Evolutionary conservation across 1,140 invertebrate genomes (phyloP).

Genomic region (Aphaenogaster floridana): DNA sequence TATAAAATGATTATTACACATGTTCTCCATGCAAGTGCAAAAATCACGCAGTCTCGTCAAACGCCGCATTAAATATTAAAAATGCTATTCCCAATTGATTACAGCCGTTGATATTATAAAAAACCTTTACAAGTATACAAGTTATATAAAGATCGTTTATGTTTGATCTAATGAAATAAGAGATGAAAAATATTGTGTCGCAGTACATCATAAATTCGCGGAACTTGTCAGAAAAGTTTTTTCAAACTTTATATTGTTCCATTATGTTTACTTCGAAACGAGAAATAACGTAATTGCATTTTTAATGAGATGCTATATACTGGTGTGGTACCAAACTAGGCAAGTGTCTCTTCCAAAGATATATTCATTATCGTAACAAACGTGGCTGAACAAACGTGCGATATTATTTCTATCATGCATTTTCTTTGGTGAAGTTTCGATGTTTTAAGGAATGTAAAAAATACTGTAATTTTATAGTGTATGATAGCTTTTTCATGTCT

Average conservation of each 20-base stretch:
- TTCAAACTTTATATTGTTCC: background rate
- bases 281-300: background rate
- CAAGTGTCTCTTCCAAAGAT: too few relatives aligned
- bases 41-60: background rate
- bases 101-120: too few relatives aligned
- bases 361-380: too few relatives aligned
- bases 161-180: background rate
- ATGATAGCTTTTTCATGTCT: too few relatives aligned
- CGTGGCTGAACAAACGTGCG: too few relatives aligned
- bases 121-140: background rate
- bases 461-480: too few relatives aligned
- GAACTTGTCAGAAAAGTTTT: background rate
- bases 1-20: background rate
- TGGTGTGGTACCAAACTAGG: too few relatives aligned
- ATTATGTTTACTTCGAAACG: background rate
- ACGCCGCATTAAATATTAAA: slow-evolving; percentile 32
- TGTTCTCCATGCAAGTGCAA: background rate
- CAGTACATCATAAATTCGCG: background rate
- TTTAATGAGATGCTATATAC: background rate
- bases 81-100: background rate
- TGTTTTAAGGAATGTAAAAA: too few relatives aligned
- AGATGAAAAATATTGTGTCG: background rate
- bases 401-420: too few relatives aligned
- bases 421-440: too few relatives aligned
- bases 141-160: background rate